Conservation (phyloP, 64 coral and sea anemone species). For the Porites australiensis region DNA sequence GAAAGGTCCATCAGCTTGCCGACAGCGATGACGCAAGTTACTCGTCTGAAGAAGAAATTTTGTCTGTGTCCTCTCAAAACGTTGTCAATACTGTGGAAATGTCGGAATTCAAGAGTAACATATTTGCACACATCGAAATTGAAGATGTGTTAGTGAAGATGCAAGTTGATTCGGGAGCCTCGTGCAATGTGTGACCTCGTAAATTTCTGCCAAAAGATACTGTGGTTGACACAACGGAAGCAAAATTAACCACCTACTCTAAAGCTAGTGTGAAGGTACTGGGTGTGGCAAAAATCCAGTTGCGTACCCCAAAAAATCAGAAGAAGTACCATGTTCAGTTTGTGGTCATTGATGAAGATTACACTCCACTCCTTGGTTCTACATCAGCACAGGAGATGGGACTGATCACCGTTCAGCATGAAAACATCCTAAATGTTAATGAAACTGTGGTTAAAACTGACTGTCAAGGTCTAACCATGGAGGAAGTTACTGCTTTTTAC, state of each 20-base stretch:
- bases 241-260: neutral
- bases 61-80: neutral
- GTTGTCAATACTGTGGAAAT: neutral
- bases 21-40: too few relatives aligned
- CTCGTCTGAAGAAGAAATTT: too few relatives aligned
- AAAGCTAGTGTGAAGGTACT: neutral
- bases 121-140: conserved; percentile 8
- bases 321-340: conserved; percentile 30
- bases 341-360: neutral
- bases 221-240: neutral
- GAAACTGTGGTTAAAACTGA: neutral
- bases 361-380: neutral
- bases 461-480: neutral
- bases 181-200: neutral
- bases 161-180: conserved; percentile 3
- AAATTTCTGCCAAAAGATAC: neutral
- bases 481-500: conserved; percentile 5
- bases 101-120: neutral
- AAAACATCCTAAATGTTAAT: conserved; percentile 1
- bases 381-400: neutral
- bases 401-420: neutral
- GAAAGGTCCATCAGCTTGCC: too few relatives aligned
- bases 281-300: neutral
- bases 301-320: neutral
- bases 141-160: neutral